Evolutionary conservation across 1,140 invertebrate species (phyloP).

Genomic region (Drosophila albomicans): DNA sequence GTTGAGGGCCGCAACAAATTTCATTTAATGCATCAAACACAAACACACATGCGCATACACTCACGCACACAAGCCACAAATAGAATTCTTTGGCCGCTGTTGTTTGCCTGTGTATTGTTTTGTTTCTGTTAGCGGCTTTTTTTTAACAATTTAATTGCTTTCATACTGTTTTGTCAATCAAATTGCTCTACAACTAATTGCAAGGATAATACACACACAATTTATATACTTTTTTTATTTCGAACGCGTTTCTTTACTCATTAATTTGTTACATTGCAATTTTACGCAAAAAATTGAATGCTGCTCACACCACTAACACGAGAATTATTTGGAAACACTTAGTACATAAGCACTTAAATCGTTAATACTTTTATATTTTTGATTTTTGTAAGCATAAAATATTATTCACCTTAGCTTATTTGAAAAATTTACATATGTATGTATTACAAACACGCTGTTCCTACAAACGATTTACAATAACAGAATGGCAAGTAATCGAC

Average conservation of each 20-base stretch:
- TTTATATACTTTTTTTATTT: not conserved
- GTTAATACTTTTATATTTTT: not conserved
- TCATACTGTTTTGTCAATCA: not conserved
- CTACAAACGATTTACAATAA: conserved; percentile 63
- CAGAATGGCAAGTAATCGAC: conserved; percentile 10
- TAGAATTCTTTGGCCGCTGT: conserved; percentile 14
- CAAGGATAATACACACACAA: not conserved
- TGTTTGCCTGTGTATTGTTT: conserved; percentile 63
- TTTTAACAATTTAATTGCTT: conserved; percentile 35
- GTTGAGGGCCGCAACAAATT: conserved; percentile 36
- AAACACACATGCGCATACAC: conserved; percentile 22
- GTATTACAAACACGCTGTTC: conserved; percentile 71
- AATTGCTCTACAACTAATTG: not conserved
- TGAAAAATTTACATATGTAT: conserved; percentile 69
- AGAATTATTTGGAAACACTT: not conserved
- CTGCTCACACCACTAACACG: conserved; percentile 1
- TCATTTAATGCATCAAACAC: conserved; percentile 55
- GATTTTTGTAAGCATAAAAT: conserved; percentile 13
- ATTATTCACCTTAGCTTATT: conserved; percentile 71
- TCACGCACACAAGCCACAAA: conserved; percentile 39
- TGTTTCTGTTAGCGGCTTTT: conserved; percentile 79
- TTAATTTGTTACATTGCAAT: conserved; percentile 10
- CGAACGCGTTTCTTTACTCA: not conserved
- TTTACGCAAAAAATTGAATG: conserved; percentile 14
- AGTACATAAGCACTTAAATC: not conserved